These are phyloP conservation scores for Drosophila helvetica DNA, from an alignment of 2,888 invertebrate genomes.

Conservation along the genomic window DNA sequence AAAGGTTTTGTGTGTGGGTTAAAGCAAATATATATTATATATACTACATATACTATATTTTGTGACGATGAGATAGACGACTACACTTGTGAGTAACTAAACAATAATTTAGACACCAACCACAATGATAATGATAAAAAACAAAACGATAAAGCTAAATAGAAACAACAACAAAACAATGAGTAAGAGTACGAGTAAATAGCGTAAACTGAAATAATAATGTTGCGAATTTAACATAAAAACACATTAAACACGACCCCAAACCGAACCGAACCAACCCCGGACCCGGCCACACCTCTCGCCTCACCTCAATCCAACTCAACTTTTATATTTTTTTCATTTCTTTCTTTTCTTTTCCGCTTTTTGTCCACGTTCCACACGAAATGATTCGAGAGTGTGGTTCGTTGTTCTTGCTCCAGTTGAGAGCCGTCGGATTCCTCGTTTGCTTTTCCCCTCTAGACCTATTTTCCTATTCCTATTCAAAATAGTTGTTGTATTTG, in stretches of 20 bases:
- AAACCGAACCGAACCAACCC: background rate
- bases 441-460: constrained; percentile 17
- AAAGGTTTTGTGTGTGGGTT: constrained; percentile 43
- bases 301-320: background rate
- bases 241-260: constrained; percentile 21
- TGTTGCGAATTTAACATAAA: constrained; percentile 61
- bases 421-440: constrained; percentile 25
- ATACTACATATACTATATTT: constrained; percentile 54
- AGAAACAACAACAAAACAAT: constrained; percentile 35
- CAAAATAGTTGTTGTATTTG: constrained; percentile 66
- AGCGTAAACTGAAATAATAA: constrained; percentile 51
- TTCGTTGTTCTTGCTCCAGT: constrained; percentile 37
- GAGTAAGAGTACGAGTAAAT: constrained; percentile 34
- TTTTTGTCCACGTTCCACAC: background rate
- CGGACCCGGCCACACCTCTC: constrained; percentile 7
- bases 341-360: background rate
- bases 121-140: constrained; percentile 53
- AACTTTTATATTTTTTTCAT: background rate
- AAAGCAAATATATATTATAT: constrained; percentile 52
- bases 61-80: constrained; percentile 59
- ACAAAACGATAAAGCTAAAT: constrained; percentile 68
- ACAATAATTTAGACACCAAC: constrained; percentile 80
- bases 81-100: constrained; percentile 77
- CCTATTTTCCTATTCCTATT: constrained; percentile 36
- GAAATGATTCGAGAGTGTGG: constrained; percentile 2